Evolutionary conservation across 2,888 invertebrate genomes (phyloP), one percentile per base, ranked within the genome.

Genomic region (Herminia tarsipennalis): DNA sequence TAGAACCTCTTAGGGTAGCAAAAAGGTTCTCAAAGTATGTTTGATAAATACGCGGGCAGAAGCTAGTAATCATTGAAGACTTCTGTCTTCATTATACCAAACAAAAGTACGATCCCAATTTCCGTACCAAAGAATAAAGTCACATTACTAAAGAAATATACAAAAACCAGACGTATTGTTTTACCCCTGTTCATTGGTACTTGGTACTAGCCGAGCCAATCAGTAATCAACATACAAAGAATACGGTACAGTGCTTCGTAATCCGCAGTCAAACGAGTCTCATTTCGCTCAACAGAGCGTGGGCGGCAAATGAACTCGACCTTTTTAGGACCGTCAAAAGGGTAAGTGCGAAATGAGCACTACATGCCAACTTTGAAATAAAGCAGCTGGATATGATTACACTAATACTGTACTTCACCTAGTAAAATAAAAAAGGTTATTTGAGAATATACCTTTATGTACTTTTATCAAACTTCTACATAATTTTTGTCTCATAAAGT

Each of bases 311-410:
- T 80, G 83, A 83, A 81, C 71, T 72, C 77, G 73, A 82, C 83
- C 81, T 83, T 86, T 83, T 82, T 77, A 81, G 76, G 74, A 51
- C 70, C 71, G 73, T 71, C 76, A 78, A 79, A 79, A 78, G 78
- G 80, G 80, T 76, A 75, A 83, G 81, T 83, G 78, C 68, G 73
- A 82, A 84, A 84, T 80, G 83, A 81, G 73, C 76, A 77, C 80
- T 78, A 78, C 74, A 73, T 42, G 51, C 65, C 63, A 42, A 46
- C 59, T 13, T 16, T 36, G 58, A 64, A 56, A 36, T 56, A 60
- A 34, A 46, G 16, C 6, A 33, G 17, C 66, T 70, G 40, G 73
- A 71, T 52, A 43, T 5, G 51, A 25, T 18, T 9, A 5, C 12
- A 25, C 10, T 13, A 27, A 27, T 13, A 27, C 8, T 27, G 5